A percentile compares a stretch with the other conserved stretches of the same genome.
Conservation (phyloP, 2,888 invertebrate species). For the Lepidochitona cinerea region DNA sequence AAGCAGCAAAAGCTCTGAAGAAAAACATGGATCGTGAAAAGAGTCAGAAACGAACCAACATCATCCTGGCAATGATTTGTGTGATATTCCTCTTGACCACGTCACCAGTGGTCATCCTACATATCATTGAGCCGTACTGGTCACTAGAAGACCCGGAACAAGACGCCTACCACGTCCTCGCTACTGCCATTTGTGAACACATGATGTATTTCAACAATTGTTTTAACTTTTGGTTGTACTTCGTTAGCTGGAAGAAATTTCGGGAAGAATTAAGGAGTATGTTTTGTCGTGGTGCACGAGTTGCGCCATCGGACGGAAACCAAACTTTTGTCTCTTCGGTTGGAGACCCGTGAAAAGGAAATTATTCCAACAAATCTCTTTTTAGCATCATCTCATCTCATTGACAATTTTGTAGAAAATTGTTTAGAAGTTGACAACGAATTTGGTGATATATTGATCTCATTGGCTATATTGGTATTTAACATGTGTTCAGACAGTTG, state of each 20-base stretch:
- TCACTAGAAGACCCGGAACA: neutral
- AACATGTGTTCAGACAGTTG: no score
- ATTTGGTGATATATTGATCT: no score
- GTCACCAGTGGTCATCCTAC: neutral
- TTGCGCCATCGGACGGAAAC: neutral
- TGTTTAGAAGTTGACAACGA: no score
- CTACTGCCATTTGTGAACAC: neutral
- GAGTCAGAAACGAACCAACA: neutral
- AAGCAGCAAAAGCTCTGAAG: neutral
- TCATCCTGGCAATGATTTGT: slow-evolving; percentile 1
- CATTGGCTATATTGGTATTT: no score
- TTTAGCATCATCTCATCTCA: no score
- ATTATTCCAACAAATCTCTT: no score
- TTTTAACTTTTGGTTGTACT: slow-evolving; percentile 5
- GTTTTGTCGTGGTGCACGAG: neutral
- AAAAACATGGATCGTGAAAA: slow-evolving; percentile 4
- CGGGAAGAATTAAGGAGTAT: slow-evolving; percentile 1
- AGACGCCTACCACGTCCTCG: neutral
- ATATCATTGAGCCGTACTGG: neutral
- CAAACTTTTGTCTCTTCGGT: neutral
- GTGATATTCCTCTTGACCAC: neutral
- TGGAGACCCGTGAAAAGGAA: no score
- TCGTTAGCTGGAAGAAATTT: slow-evolving; percentile 4
- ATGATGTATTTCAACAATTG: slow-evolving; percentile 8
- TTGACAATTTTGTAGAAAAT: no score